A percentile compares a stretch with the other conserved stretches of the same genome.
phyloP scores from a whole-genome alignment of 2,113 vertebrate genomes.

The Notiomystis cincta region DNA sequence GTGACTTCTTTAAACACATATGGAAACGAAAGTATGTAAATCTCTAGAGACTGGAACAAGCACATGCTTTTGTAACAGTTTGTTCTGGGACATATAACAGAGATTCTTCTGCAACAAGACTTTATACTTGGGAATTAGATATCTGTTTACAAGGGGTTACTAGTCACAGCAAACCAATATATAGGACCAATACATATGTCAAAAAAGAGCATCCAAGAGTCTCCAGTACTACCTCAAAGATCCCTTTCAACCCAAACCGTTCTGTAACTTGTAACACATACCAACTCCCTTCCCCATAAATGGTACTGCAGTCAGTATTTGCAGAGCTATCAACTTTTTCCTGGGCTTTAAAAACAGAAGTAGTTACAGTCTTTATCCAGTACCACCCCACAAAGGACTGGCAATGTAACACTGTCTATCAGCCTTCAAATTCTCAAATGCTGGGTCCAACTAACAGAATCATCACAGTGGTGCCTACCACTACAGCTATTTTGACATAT shows the following conservation, averaged over 20 bases:
- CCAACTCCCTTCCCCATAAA: neutral
- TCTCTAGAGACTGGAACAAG: neutral
- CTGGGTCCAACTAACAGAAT: neutral
- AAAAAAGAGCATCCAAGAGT: neutral
- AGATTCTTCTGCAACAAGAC: neutral
- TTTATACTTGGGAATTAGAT: neutral
- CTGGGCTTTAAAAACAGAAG: neutral
- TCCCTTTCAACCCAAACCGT: neutral
- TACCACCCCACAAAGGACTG: neutral
- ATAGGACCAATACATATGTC: neutral
- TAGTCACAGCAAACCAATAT: neutral
- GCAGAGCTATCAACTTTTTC: neutral
- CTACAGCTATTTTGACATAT: neutral
- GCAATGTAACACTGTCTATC: rapidly evolving
- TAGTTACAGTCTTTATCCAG: neutral
- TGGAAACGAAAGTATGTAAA: neutral
- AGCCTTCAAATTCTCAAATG: neutral
- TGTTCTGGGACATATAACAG: neutral
- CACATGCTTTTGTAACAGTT: neutral
- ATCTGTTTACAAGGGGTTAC: neutral
- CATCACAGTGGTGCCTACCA: rapidly evolving
- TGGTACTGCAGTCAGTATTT: neutral
- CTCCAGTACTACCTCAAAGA: neutral
- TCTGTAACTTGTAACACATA: neutral
- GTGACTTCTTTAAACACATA: neutral